These are phyloP conservation scores for Zoanthus sociatus DNA, from an alignment of 92 coral and sea anemone genomes.

Conservation along the genomic window DNA sequence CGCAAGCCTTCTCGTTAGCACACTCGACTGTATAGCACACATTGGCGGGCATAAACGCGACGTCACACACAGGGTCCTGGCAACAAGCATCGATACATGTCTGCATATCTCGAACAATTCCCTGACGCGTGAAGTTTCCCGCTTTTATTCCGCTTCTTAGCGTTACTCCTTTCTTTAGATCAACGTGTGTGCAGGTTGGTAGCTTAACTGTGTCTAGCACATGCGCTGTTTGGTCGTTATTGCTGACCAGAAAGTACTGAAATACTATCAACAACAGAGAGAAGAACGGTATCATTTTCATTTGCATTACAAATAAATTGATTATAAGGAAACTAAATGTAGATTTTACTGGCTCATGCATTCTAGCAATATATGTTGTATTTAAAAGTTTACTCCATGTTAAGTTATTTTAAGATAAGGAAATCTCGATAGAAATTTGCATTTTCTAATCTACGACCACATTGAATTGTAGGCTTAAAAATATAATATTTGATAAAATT, in stretches of 20 bases:
- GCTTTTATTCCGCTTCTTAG: constrained; percentile 94
- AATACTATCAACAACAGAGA: constrained; percentile 66
- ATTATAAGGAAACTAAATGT: too few species aligned
- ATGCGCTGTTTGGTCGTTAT: constrained; percentile 95
- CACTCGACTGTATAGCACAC: constrained; percentile 93
- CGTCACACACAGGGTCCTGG: constrained; percentile 91
- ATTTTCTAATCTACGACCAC: too few species aligned
- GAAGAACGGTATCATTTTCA: background rate
- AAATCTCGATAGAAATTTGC: too few species aligned
- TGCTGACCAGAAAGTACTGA: constrained; percentile 94
- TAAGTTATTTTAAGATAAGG: too few species aligned
- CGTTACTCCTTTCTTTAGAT: constrained; percentile 90
- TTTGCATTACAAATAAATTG: too few species aligned
- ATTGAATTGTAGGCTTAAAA: too few species aligned
- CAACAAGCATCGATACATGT: constrained; percentile 99
- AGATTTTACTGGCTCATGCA: too few species aligned
- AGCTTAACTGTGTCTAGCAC: constrained; percentile 95
- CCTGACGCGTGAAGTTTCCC: constrained; percentile 94
- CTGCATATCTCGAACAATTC: constrained; percentile 98
- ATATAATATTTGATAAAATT: too few species aligned
- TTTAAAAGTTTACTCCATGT: too few species aligned
- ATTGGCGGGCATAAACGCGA: constrained; percentile 96
- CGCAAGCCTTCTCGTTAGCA: constrained; percentile 77
- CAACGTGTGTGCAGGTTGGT: constrained; percentile 98
- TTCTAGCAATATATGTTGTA: too few species aligned